phyloP scores from a whole-genome alignment of 2,888 invertebrate species.

The Hyalella azteca region DNA sequence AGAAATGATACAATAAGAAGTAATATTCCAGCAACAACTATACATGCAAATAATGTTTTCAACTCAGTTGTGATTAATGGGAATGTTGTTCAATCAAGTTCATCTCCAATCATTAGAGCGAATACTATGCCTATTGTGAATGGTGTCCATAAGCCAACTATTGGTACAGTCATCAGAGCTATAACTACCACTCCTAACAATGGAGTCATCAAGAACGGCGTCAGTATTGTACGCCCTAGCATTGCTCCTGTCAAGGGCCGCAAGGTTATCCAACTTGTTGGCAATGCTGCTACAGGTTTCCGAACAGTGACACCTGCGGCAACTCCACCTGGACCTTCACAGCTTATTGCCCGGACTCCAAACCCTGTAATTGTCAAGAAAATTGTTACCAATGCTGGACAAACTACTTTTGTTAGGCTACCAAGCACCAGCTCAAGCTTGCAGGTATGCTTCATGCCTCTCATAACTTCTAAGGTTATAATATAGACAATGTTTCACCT shows the following conservation, averaged over 20 bases:
- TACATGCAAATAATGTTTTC: too few species aligned
- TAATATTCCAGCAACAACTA: too few species aligned
- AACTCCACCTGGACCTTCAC: background rate
- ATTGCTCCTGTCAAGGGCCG: background rate
- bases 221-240: background rate
- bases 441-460: background rate
- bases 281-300: background rate
- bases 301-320: background rate
- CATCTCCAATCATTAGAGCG: too few species aligned
- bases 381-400: background rate
- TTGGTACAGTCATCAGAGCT: background rate
- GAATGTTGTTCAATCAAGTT: too few species aligned
- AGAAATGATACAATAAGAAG: too few species aligned
- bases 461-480: too few species aligned
- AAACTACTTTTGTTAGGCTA: background rate
- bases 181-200: background rate
- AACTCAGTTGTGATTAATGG: too few species aligned
- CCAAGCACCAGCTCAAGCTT: background rate
- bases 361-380: background rate
- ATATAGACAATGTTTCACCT: too few species aligned
- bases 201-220: background rate
- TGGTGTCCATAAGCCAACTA: background rate
- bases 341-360: background rate
- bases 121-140: background rate
- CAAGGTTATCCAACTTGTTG: slow-evolving; percentile 2